These are phyloP conservation scores for Emydocephalus ijimae DNA, from an alignment of 2,113 vertebrate genomes.

Conservation along the genomic window DNA sequence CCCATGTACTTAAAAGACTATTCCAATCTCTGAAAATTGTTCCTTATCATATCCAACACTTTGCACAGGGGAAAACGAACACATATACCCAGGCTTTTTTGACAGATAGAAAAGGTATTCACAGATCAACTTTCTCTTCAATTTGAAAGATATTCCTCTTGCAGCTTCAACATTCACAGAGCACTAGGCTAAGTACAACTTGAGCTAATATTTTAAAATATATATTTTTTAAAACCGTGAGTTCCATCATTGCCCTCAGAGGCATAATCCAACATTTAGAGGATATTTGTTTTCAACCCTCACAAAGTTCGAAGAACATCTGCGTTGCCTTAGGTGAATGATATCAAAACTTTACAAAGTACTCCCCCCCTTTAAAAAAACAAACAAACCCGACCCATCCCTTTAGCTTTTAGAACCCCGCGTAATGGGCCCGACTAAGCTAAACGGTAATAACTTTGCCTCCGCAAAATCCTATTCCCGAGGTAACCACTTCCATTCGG, in stretches of 20 bases:
- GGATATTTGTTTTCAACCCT: neutral
- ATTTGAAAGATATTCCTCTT: neutral
- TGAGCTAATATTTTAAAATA: neutral
- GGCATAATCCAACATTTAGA: neutral
- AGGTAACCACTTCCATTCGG: neutral
- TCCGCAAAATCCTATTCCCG: neutral
- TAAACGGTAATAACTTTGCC: neutral
- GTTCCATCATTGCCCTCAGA: neutral
- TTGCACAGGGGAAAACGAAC: neutral
- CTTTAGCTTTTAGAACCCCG: neutral
- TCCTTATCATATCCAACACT: neutral
- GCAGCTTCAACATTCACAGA: too few relatives aligned
- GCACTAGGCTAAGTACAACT: neutral
- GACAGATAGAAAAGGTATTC: neutral
- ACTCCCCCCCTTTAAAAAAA: neutral
- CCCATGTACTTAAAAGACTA: neutral
- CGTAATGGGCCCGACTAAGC: neutral
- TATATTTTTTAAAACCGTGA: neutral
- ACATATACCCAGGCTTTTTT: neutral
- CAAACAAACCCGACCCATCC: neutral
- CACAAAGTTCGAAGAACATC: neutral
- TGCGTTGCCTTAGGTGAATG: neutral
- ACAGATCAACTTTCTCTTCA: neutral
- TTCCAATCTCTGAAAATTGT: neutral
- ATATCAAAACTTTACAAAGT: neutral